These are phyloP conservation scores for Sebastes iracundus DNA, from an alignment of 2,797 vertebrate species.

Conservation along the genomic window DNA sequence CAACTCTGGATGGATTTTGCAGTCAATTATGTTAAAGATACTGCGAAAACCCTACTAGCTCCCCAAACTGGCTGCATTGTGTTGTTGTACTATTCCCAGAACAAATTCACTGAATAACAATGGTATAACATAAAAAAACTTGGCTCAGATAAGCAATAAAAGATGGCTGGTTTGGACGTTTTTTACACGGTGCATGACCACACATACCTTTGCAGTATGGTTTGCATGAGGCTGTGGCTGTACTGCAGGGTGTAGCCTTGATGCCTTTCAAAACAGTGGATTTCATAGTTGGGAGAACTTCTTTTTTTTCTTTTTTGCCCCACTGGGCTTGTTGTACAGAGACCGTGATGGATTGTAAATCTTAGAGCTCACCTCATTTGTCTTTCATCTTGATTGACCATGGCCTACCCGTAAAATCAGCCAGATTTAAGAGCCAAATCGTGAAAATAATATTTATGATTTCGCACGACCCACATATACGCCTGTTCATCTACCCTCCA, in stretches of 20 bases:
- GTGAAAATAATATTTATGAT: constrained; percentile 37
- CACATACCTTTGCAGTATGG: constrained; percentile 44
- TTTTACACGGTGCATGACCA: constrained; percentile 28
- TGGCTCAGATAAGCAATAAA: background rate
- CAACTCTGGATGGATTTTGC: background rate
- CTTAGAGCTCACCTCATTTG: constrained; percentile 34
- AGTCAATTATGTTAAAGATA: background rate
- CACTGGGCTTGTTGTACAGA: constrained; percentile 15
- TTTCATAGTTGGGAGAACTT: constrained; percentile 14
- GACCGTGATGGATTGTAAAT: constrained; percentile 34
- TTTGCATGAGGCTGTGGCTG: constrained; percentile 35
- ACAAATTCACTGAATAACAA: constrained; percentile 6
- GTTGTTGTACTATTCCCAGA: background rate
- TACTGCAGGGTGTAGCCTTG: constrained; percentile 10
- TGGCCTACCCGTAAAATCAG: constrained; percentile 21
- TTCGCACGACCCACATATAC: constrained; percentile 20
- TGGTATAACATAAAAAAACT: constrained; percentile 16
- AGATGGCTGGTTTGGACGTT: background rate
- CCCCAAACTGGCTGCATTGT: background rate
- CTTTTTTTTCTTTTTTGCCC: background rate
- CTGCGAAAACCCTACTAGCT: background rate
- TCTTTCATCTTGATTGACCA: constrained; percentile 51
- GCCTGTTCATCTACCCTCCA: background rate
- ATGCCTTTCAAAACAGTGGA: constrained; percentile 35
- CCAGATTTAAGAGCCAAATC: constrained; percentile 43